These are phyloP conservation scores for Chascanopsetta lugubris DNA, from an alignment of 2,113 vertebrate genomes.

Conservation along the genomic window DNA sequence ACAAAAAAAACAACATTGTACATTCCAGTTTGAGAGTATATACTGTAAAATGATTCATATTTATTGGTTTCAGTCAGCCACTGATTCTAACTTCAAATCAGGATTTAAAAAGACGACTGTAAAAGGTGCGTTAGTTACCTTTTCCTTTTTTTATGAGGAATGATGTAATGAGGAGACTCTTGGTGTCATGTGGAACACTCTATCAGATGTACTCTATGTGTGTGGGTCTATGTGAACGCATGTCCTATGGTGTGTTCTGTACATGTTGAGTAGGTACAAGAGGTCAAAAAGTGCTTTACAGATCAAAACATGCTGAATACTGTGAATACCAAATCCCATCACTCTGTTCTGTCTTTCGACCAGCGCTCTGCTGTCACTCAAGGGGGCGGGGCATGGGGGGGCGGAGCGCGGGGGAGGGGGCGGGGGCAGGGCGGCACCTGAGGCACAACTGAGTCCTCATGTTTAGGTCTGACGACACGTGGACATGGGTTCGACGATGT, in stretches of 20 bases:
- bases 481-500: constrained; percentile 20
- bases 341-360: constrained; percentile 54
- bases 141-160: constrained; percentile 76
- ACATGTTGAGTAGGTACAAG: constrained; percentile 62
- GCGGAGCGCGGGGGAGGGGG: too few relatives aligned
- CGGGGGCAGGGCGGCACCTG: too few relatives aligned
- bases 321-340: constrained; percentile 81
- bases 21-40: constrained; percentile 77
- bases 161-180: constrained; percentile 69
- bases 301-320: constrained; percentile 83
- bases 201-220: constrained; percentile 72
- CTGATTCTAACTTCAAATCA: constrained; percentile 56
- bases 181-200: constrained; percentile 69
- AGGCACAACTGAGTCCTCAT: constrained; percentile 4
- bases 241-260: constrained; percentile 71
- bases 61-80: constrained; percentile 67
- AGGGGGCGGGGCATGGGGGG: constrained; percentile 15
- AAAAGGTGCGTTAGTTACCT: constrained; percentile 74
- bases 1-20: too few relatives aligned
- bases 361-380: constrained; percentile 26
- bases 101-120: constrained; percentile 55
- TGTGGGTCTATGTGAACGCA: constrained; percentile 70
- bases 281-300: constrained; percentile 81
- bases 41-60: constrained; percentile 73
- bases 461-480: constrained; percentile 8